Evolutionary conservation across 2,888 invertebrate genomes (phyloP), one percentile per base, ranked within the genome.

Genomic region (Coenonympha glycerion): DNA sequence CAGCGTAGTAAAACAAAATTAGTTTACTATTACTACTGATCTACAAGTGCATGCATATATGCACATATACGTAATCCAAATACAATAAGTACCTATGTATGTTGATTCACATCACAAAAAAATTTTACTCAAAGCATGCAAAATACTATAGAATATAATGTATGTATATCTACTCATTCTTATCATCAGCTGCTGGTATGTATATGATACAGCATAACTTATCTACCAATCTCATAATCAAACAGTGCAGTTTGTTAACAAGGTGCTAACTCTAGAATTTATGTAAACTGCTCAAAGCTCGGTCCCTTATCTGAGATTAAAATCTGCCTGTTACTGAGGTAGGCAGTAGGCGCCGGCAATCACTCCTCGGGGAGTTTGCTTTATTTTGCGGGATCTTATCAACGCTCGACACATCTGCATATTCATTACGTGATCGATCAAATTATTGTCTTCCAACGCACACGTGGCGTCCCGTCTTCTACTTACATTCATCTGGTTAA

Each of bases 401-500:
- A 73, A 63, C 69, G 68, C 75, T 82, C 79, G 74, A 79, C 79
- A 77, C 76, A 84, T 84, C 84, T 86, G 83, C 83, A 85, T 84
- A 84, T 82, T 86, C 84, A 84, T 85, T 78, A 81, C 71, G 71
- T 76, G 79, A 84, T 85, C 84, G 79, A 86, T 86, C 85, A 85
- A 76, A 82, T 76, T 74, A 80, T 75, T 73, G 56, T 53, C 47
- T 37, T 41, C 37, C 45, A 52, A 48, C 49, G 49, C 49, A 50
- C 50, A 50, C 50, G 41, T 16, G 47, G 41, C 39, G 34, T 54
- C 28, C 26, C 33, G 46, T 39, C 42, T 47, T 24, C 21, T 31
- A 31, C 39, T 30, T 44, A 62, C 59, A 60, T 69, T 61, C 60
- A 62, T 64, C 58, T 44, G 46, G 56, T 62, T 63, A 60, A 66